Percentiles rank a stretch among this genome's conserved stretches.
Conservation (phyloP, 1,140 invertebrate genomes). For the Bicyclus anynana region DNA sequence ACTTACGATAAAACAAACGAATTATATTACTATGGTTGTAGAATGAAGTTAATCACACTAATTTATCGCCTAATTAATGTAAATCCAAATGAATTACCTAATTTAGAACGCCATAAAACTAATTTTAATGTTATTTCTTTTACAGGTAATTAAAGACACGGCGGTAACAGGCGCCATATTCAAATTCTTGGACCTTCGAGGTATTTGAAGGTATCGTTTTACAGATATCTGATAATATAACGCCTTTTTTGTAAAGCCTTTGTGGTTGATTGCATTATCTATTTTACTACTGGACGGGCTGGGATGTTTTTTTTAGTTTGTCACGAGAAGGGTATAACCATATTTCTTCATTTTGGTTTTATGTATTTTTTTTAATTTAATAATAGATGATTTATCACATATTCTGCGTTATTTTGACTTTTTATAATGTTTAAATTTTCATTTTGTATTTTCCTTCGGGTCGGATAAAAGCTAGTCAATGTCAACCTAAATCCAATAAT, state of each 20-base stretch:
- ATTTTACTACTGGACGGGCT: background rate
- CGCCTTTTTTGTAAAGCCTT: background rate
- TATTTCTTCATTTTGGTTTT: too few species aligned
- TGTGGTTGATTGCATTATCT: background rate
- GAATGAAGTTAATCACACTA: slow-evolving; percentile 20
- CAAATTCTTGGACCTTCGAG: background rate
- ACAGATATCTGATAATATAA: background rate
- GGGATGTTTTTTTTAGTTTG: too few species aligned
- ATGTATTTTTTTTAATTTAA: too few species aligned
- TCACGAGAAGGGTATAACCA: too few species aligned
- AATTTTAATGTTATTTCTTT: slow-evolving; percentile 21
- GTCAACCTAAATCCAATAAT: too few species aligned
- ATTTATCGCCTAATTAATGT: background rate
- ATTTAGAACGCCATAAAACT: background rate
- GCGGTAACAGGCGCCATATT: background rate
- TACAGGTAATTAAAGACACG: slow-evolving; percentile 26
- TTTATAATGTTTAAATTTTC: too few species aligned
- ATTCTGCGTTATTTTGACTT: too few species aligned
- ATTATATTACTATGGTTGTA: slow-evolving; percentile 27
- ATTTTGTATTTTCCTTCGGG: too few species aligned
- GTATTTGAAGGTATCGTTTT: background rate
- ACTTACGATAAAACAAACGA: too few species aligned
- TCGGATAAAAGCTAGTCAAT: too few species aligned
- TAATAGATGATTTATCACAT: too few species aligned
- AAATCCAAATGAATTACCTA: background rate